A percentile compares a stretch with the other conserved stretches of the same genome.
Conservation (phyloP, 2,888 invertebrate species). For the Craniophora ligustri region DNA sequence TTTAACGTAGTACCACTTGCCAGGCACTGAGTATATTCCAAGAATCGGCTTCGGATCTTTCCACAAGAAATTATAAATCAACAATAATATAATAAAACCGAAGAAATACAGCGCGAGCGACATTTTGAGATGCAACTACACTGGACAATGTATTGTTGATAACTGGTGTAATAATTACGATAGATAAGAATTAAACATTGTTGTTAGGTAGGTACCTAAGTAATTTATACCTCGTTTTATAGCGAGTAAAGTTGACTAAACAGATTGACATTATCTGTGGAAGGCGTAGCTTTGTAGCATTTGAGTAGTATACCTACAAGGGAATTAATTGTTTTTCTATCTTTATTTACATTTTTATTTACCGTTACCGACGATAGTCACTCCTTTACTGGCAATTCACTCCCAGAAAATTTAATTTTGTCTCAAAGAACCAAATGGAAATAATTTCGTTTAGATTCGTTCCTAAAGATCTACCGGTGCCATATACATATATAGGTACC, state of each 20-base stretch:
- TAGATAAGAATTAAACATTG: conserved; percentile 35
- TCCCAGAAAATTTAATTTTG: too few species aligned
- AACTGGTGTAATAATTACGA: conserved; percentile 8
- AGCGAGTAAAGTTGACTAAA: not conserved
- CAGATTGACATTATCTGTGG: not conserved
- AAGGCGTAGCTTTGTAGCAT: too few species aligned
- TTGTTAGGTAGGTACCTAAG: conserved; percentile 22
- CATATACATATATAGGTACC: too few species aligned
- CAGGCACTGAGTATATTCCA: conserved; percentile 89
- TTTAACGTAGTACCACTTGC: conserved; percentile 90
- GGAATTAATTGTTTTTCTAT: too few species aligned
- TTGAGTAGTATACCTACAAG: too few species aligned
- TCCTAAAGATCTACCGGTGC: too few species aligned
- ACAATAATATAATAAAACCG: conserved; percentile 58
- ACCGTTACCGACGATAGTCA: too few species aligned
- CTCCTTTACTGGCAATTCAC: too few species aligned
- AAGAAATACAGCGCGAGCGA: conserved; percentile 41
- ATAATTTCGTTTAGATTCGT: too few species aligned
- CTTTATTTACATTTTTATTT: too few species aligned
- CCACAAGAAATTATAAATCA: conserved; percentile 64
- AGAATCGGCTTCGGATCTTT: conserved; percentile 85
- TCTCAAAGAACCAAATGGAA: too few species aligned
- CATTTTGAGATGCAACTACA: conserved; percentile 51
- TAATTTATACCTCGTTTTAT: not conserved
- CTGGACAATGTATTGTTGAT: conserved; percentile 37